Base-by-base conservation (phyloP, 2,888 invertebrate species). In the Charanyca ferruginea region DNA sequence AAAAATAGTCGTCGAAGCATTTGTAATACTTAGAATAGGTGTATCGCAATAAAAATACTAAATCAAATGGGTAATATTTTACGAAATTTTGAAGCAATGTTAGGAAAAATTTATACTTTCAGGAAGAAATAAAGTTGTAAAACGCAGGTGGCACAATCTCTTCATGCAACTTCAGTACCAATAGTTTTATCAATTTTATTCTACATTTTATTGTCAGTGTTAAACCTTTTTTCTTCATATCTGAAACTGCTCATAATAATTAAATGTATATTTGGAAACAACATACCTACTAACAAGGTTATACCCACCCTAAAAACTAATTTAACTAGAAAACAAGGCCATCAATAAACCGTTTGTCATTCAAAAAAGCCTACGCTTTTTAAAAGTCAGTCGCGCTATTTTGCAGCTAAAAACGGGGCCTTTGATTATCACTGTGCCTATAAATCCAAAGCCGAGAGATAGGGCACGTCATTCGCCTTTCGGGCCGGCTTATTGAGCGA, bases 391-490 rank as follows among this genome's bases (percentile, higher is more conserved):
- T 52, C 28, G 53, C 52, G 52, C 53, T 48, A 55, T 74, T 77
- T 72, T 65, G 44, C 75, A 73, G 69, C 67, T 69, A 66, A 73
- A 78, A 71, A 63, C 65, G 44, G 35, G 65, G 67, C 66, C 54
- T 66, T 79, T 77, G 66, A 77, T 66, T 77, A 81, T 81, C 70
- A 55, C 64, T 57, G 44, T 18, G 64, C 62, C 72, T 69, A 81
- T 81, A 81, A 81, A 81, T 79, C 74, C 64, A 67, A 69, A 66
- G 67, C 75, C 60, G 80, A 75, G 73, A 79, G 84, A 82, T 82
- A 84, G 79, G 70, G 73, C 80, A 77, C 77, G 83, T 79, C 83
- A 83, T 60, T 80, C 73, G 77, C 75, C 77, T 81, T 81, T 80
- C 72, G 71, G 69, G 71, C 59, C 51, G 72, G 84, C 80, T 84